Evolutionary conservation across 35 echinoderm and acorn worm genomes (phyloP), one percentile per base, ranked within the genome.

Genomic region (Nesometra sesokonis): DNA sequence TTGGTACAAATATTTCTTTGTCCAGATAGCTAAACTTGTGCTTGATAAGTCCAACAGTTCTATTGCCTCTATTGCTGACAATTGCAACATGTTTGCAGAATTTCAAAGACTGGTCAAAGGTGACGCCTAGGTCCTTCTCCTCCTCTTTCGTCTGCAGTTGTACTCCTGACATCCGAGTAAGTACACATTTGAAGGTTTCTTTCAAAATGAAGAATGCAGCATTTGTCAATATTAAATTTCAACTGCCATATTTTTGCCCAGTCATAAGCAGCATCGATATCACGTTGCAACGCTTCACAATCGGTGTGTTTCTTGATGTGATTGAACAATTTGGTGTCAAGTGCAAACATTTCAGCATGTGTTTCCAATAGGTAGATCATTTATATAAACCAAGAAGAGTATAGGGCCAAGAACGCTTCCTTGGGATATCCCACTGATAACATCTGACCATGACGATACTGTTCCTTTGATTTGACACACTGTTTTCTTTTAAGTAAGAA

Each of bases 401-500:
- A 84, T 17, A 46, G 82, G 82, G 0, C 82, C 82, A 36, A 84
- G 82, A 13, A 84, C 82, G 43, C 35, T 39, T 5, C 82, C 82
- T 84, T 84, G 82, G 30, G 82, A 35, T 11, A 84, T 30, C 9
- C 82, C 82, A 46, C 82, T 84, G 5, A 29, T 43, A 32, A 84
- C 82, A 84, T 84, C 4, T 15, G 7, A 17, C 82, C 82, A 86
- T 8, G 3, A 13, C 31, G 46, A 86, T 33, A 78, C 0, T 8
- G 15, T 17, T 17, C 85, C 57, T 17, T 86, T 86, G 17, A 86
- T 34, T 35, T 15, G 19, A 86, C 85, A 31, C 85, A 13, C 23
- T 87, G 86, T 31, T 87, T 87, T 33, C 86, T 79, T 11, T 36
- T 33, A 17, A 33, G 30, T 34, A 87, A 38, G 47, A 87, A 87